A percentile compares a stretch with the other conserved stretches of the same genome.
phyloP scores from a whole-genome alignment of 2,113 vertebrate genomes.

The Uropsilus gracilis region DNA sequence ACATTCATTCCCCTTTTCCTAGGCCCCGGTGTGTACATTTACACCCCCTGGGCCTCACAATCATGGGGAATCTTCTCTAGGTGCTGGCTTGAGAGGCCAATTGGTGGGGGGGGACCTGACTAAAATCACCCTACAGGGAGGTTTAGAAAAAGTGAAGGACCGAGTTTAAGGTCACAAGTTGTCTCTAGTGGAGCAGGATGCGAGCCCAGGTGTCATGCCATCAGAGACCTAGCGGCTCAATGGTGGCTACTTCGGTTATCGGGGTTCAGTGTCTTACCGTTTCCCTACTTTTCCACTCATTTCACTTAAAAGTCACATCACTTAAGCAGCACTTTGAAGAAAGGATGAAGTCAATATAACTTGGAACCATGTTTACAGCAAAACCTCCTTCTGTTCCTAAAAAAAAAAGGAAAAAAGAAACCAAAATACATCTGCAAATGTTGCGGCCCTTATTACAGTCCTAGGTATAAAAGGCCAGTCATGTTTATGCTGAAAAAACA shows the following conservation, averaged over 20 bases:
- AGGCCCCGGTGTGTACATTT: no score
- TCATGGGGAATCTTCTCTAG: no score
- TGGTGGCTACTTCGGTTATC: neutral
- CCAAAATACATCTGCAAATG: constrained; percentile 41
- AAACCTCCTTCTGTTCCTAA: neutral
- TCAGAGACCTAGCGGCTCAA: neutral
- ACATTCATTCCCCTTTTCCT: no score
- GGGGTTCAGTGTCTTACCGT: neutral
- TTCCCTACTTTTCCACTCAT: neutral
- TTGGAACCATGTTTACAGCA: neutral
- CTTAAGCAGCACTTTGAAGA: constrained; percentile 14
- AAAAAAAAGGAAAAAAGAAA: neutral
- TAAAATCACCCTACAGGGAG: no score
- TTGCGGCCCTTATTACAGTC: constrained; percentile 34
- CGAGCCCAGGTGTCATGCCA: neutral
- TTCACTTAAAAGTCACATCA: constrained; percentile 5
- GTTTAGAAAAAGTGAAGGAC: neutral
- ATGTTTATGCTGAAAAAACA: constrained; percentile 37
- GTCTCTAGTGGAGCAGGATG: neutral
- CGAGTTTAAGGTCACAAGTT: neutral
- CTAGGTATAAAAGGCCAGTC: constrained; percentile 30
- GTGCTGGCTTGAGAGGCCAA: no score
- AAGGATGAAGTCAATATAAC: neutral
- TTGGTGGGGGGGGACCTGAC: no score
- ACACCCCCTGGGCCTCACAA: no score